phyloP scores from a whole-genome alignment of 1,140 invertebrate species.

The Scylla paramamosain region DNA sequence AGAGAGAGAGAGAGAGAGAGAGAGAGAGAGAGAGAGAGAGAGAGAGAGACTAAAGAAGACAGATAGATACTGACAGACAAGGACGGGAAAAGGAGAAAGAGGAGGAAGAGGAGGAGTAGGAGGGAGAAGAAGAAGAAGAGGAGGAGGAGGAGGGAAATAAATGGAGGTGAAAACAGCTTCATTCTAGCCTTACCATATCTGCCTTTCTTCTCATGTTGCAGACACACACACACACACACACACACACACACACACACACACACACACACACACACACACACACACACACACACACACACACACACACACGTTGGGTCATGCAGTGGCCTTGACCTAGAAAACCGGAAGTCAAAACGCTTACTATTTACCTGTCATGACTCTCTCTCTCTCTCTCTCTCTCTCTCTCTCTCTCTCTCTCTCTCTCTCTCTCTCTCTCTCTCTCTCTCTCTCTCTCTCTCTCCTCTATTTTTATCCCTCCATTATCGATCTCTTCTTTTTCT shows the following conservation, averaged over 20 bases:
- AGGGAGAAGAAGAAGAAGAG: constrained; percentile 3
- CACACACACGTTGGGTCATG: background rate
- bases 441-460: background rate
- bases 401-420: constrained; percentile 20
- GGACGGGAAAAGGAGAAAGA: background rate
- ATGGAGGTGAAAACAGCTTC: background rate
- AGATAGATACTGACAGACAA: background rate
- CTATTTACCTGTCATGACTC: background rate
- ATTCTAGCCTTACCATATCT: background rate
- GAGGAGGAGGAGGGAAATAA: background rate
- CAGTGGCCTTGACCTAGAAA: constrained; percentile 10
- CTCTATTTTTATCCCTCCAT: background rate
- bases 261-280: constrained; percentile 29
- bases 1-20: no score
- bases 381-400: constrained; percentile 10
- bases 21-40: no score
- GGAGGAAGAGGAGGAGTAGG: background rate
- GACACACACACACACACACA: constrained; percentile 23
- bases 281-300: background rate
- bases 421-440: constrained; percentile 33
- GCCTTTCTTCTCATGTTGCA: background rate
- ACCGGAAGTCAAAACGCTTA: background rate
- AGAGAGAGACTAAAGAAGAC: no score
- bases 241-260: constrained; percentile 31
- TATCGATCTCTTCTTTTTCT: background rate